These are phyloP conservation scores for Stegophylla sp. DNA, from an alignment of 2,888 invertebrate species.

Conservation along the genomic window DNA sequence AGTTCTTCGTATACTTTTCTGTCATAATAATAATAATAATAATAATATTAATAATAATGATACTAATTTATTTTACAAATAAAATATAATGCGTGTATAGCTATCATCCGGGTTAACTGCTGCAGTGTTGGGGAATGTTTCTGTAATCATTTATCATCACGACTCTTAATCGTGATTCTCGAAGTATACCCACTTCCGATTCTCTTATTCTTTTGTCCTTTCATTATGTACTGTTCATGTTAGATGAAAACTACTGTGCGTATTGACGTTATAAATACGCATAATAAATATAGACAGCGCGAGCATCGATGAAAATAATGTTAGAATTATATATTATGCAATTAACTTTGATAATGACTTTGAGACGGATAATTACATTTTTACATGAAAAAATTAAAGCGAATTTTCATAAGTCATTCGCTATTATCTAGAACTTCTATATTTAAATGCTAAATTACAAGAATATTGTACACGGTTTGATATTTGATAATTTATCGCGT, in stretches of 20 bases:
- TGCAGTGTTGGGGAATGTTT: background rate
- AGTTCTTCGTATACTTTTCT: background rate
- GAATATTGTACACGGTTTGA: no score
- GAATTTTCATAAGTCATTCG: no score
- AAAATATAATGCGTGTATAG: background rate
- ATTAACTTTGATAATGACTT: no score
- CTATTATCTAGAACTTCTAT: no score
- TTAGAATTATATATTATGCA: no score
- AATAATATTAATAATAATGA: background rate
- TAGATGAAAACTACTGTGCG: background rate
- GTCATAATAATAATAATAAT: background rate
- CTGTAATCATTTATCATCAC: conserved; percentile 41
- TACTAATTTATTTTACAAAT: conserved; percentile 7
- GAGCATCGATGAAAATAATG: no score
- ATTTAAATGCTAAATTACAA: no score
- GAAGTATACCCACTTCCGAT: conserved; percentile 28
- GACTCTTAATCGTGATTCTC: conserved; percentile 43
- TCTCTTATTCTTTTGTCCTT: conserved; percentile 15
- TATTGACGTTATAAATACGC: background rate
- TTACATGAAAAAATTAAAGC: no score
- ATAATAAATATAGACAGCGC: background rate
- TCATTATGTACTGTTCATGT: background rate
- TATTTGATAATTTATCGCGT: no score
- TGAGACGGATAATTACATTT: no score
- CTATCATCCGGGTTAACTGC: conserved; percentile 2